These are phyloP conservation scores for Balearica regulorum DNA, from an alignment of 2,797 vertebrate genomes.

Conservation along the genomic window DNA sequence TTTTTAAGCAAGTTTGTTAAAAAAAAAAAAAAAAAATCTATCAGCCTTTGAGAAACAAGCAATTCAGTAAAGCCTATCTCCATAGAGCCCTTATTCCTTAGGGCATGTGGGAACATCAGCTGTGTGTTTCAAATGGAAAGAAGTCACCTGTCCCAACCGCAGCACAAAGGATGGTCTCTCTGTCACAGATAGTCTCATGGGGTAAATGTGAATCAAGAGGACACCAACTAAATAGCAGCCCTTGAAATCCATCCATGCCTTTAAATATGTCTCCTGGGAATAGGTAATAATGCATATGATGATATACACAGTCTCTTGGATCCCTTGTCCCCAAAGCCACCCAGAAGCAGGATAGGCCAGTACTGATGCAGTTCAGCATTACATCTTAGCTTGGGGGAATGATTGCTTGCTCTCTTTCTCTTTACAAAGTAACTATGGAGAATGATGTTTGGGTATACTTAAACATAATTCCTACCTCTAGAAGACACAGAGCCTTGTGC, in stretches of 20 bases:
- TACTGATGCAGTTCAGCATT: not conserved
- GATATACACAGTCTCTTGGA: not conserved
- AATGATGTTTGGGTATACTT: not conserved
- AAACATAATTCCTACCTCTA: not conserved
- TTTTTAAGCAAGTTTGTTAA: not conserved
- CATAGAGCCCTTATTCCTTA: conserved; percentile 10
- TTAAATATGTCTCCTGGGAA: not conserved
- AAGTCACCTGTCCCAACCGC: conserved; percentile 2
- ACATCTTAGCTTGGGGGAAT: not conserved
- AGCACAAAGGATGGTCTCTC: not conserved
- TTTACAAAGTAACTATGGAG: not conserved
- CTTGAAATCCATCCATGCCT: not conserved
- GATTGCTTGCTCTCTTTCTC: not conserved
- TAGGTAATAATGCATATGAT: not conserved
- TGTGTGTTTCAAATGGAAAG: not conserved
- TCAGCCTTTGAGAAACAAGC: not conserved
- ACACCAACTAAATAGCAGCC: not conserved
- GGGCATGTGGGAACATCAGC: conserved; percentile 11
- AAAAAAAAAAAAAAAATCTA: not conserved
- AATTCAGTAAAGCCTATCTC: conserved; percentile 13
- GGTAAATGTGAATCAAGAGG: not conserved
- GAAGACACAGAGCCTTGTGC: not conserved
- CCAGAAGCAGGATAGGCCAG: not conserved
- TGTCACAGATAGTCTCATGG: not conserved
- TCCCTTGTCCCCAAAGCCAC: not conserved